A percentile compares a stretch with the other conserved stretches of the same genome.
Conservation (phyloP, 2,113 vertebrate species). For the Vimba vimba region DNA sequence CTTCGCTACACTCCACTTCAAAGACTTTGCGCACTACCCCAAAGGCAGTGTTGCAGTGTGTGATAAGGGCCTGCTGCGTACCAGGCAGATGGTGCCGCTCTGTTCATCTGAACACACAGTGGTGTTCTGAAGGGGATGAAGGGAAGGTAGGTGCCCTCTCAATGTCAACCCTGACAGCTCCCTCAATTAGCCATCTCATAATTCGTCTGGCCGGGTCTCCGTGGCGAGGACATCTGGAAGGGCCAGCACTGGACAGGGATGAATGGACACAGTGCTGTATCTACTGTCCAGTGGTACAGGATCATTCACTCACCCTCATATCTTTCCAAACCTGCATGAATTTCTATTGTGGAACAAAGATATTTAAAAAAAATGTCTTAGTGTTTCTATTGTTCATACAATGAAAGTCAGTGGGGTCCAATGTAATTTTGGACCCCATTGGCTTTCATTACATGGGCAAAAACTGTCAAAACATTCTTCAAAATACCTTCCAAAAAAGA, state of each 20-base stretch:
- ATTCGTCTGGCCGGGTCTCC: slow-evolving; percentile 45
- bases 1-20: slow-evolving; percentile 37
- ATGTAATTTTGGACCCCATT: too few species aligned
- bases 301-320: not conserved
- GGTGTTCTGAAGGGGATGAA: slow-evolving; percentile 49
- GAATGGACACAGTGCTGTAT: slow-evolving; percentile 10
- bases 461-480: not conserved
- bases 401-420: not conserved
- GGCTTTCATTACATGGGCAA: not conserved
- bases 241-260: not conserved
- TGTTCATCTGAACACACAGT: slow-evolving; percentile 44
- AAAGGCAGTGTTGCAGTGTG: slow-evolving; percentile 7
- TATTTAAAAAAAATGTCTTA: not conserved
- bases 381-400: not conserved
- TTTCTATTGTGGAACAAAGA: not conserved
- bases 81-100: slow-evolving; percentile 52
- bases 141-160: slow-evolving; percentile 48
- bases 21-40: slow-evolving; percentile 2
- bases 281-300: slow-evolving; percentile 19
- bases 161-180: slow-evolving; percentile 55
- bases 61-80: slow-evolving; percentile 40
- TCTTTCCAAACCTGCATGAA: not conserved
- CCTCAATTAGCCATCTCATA: slow-evolving; percentile 47
- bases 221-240: slow-evolving; percentile 53
- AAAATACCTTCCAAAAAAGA: not conserved